Base-by-base conservation (phyloP, 2,113 vertebrate genomes). In the Entelurus aequoreus region DNA sequence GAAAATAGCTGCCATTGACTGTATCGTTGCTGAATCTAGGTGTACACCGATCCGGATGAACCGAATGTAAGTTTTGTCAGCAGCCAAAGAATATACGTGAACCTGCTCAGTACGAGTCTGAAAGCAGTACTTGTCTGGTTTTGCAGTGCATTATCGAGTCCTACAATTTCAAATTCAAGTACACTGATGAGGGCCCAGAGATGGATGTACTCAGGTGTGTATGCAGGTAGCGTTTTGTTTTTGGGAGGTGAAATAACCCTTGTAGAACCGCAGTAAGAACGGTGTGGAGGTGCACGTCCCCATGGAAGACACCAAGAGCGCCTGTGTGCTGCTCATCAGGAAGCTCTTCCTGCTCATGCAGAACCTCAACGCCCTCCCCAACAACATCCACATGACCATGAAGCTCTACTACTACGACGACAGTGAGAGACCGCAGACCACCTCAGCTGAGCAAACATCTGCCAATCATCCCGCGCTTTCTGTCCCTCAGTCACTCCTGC, bases 161-260 rank as follows among this genome's bases (percentile, higher is more conserved):
- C 60, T 99, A 99, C 78, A 94, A 96, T 74, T 98, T 99, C 87
- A 97, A 94, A 79, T 94, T 97, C 90, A 97, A 90, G 82, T 98
- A 99, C 54, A 93, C 92, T 11, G 69, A 79, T 47, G 75, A 74
- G 3, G 94, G 95, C 69, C 93, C 94, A 57, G 70, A 90, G 69
- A 86, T 92, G 85, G 84, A 89, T 62, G 79, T 92, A 50, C n/a
- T 87, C 71, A 90, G 85, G 91, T 92, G 60, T 44, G 72, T 63
- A 56, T 58, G 28, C 21, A 7, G 35, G 50, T 60, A 6, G 38
- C 4, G 19, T 6, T 19, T 14, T 13, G n/a, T 38, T 11, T 8
- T 5, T 46, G 46, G 53, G 14, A 36, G 47, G 6, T 73, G 16
- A 60, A 48, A 13, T 54, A 52, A 62, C 48, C 6, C 70, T 11